Base-by-base conservation (phyloP, 1,140 invertebrate genomes). In the Apolygus lucorum region DNA sequence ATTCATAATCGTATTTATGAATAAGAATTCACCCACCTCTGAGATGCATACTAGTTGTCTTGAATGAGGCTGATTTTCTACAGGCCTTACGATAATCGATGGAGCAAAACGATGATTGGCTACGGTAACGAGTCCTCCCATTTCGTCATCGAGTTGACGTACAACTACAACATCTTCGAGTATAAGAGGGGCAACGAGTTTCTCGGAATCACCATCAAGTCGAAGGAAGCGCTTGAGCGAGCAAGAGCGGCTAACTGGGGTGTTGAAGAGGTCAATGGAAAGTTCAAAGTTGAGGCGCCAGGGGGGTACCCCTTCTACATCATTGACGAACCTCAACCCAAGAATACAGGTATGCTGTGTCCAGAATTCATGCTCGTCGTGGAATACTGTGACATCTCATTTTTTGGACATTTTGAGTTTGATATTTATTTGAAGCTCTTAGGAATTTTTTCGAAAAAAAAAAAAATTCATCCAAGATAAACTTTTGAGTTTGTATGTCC, bases 41-140 rank as follows among this genome's bases (percentile, higher is more conserved):
- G 34, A 17, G 8, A 8, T 49, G 34, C 17, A 17, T 11, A 17
- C 17, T 49, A 49, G 8, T 49, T 8, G 8, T 11, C 8, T 17
- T 17, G 34, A 17, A 8, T 49, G 34, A 17, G 34, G 17, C 34
- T 49, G 17, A 11, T 11, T 49, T 11, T 78, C 82, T 79, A 64
- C 76, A 94, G 93, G 52, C 95, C 95, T 21, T 99, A 98, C 82
- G 92, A 93, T 77, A 96, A 95, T 74, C 89, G 92, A 73, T 99
- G 97, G 97, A 97, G 93, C 76, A 99, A 99, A 82, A 98, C 97
- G 0, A 99, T 99, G 96, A 86, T 99, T 63, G 97, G 96, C 13
- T 99, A 97, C 84, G 96, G 96, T 0, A 87, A 90, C 8, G 97
- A 99, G 81, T 91, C 96, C 75, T 84, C 85, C 65, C 91, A 98